phyloP scores from a whole-genome alignment of 1,140 invertebrate species.

The Leucophenga varia region DNA sequence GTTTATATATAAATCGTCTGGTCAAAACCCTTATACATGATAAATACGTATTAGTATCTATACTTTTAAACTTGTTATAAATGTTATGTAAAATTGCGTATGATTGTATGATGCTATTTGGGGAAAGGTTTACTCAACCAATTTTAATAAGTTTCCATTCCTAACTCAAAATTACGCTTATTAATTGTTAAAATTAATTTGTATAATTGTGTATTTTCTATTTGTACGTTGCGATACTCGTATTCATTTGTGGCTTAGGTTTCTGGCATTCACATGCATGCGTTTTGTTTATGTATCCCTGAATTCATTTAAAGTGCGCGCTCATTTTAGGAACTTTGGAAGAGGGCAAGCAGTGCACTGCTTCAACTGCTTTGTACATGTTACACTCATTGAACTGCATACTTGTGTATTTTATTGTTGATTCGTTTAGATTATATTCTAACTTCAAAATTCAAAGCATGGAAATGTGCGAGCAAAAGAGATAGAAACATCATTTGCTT shows the following conservation, averaged over 20 bases:
- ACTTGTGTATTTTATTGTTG: slow-evolving; percentile 1
- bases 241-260: slow-evolving; percentile 1
- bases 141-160: neutral
- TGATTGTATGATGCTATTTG: slow-evolving; percentile 1
- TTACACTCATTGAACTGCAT: neutral
- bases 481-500: slow-evolving; percentile 4
- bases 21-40: neutral
- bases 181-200: slow-evolving; percentile 8
- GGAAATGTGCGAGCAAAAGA: neutral
- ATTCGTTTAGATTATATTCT: neutral
- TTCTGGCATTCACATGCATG: slow-evolving; percentile 3
- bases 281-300: slow-evolving; percentile 1
- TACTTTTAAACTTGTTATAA: neutral
- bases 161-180: slow-evolving; percentile 4
- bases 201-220: slow-evolving; percentile 2
- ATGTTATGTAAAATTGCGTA: slow-evolving; percentile 1
- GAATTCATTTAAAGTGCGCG: slow-evolving; percentile 3
- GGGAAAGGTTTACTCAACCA: too few species aligned
- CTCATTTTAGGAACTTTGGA: neutral
- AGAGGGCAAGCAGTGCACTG: slow-evolving; percentile 1
- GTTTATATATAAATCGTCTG: neutral
- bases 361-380: slow-evolving; percentile 5
- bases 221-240: too few species aligned
- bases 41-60: neutral
- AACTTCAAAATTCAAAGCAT: neutral